Base-by-base conservation (phyloP, 2,888 invertebrate species). In the Periphyllus acericola region DNA sequence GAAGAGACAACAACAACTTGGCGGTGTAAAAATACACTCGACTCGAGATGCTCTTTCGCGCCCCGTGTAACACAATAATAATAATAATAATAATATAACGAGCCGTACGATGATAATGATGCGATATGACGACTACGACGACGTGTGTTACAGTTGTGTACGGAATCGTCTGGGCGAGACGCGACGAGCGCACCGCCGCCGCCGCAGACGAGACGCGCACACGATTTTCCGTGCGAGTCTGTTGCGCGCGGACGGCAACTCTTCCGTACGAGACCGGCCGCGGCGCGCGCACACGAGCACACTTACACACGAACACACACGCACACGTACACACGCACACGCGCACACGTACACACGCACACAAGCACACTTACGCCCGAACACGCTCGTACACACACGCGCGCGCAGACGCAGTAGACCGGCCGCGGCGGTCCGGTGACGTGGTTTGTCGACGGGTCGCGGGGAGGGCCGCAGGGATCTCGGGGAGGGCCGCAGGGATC, bases 31-130 rank as follows among this genome's bases (percentile, higher is more conserved):
- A 66, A 66, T 8, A 21, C 55, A 55, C n/a, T 9, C 66, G n/a
- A 66, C 66, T 66, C 66, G 66, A 66, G 14, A n/a, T n/a, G n/a
- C 66, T n/a, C 66, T n/a, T 66, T 66, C n/a, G 21, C 66, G 21
- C 66, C 66, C n/a, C 66, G n/a, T 66, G 66, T 66, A 66, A n/a
- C n/a, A 66, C 66, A 66, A n/a, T 66, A 66, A n/a, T n/a, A n/a
- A n/a, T n/a, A n/a, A n/a, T n/a, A n/a, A n/a, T n/a, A n/a, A n/a
- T n/a, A n/a, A n/a, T n/a, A n/a, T n/a, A n/a, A 66, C 60, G 60
- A 21, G 60, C 25, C 60, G 66, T 8, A 0, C n/a, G 8, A 66
- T n/a, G 21, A 66, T n/a, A n/a, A 66, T 8, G n/a, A 25, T 25
- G n/a, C 19, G 55, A n/a, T n/a, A n/a, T n/a, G n/a, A n/a, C n/a